Conservation (phyloP, 2,113 vertebrate species). For the Mus pahari region DNA sequence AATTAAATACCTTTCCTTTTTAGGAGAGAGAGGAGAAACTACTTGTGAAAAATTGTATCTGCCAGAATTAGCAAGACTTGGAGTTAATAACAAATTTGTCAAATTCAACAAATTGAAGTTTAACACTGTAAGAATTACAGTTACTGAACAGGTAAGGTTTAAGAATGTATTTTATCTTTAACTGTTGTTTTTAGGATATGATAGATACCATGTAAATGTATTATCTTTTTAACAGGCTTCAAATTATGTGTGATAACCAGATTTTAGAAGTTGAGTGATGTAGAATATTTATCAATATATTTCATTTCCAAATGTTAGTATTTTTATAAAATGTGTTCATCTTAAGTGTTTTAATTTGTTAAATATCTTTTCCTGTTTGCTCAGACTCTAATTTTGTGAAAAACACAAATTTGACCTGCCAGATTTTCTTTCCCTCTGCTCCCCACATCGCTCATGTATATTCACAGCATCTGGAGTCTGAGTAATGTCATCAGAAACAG, state of each 20-base stretch:
- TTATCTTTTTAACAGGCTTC: constrained; percentile 25
- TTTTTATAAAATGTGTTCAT: constrained; percentile 68
- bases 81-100: constrained; percentile 64
- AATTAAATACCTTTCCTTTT: constrained; percentile 58
- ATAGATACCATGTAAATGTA: constrained; percentile 51
- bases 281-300: constrained; percentile 62
- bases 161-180: constrained; percentile 51
- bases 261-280: constrained; percentile 59
- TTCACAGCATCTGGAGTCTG: constrained; percentile 81
- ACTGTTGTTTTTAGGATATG: constrained; percentile 32
- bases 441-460: constrained; percentile 73
- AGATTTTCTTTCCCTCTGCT: constrained; percentile 79
- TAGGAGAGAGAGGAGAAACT: constrained; percentile 53
- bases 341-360: constrained; percentile 69
- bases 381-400: constrained; percentile 74
- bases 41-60: constrained; percentile 59
- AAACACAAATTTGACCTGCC: constrained; percentile 77
- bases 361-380: constrained; percentile 75
- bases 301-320: constrained; percentile 67
- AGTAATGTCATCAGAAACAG: constrained; percentile 76
- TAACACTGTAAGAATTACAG: constrained; percentile 43
- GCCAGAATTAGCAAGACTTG: constrained; percentile 65
- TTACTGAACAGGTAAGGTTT: constrained; percentile 76
- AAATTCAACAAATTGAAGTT: constrained; percentile 56
- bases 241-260: constrained; percentile 54